Conservation (phyloP, 2,888 invertebrate species). For the Callosobruchus maculatus region DNA sequence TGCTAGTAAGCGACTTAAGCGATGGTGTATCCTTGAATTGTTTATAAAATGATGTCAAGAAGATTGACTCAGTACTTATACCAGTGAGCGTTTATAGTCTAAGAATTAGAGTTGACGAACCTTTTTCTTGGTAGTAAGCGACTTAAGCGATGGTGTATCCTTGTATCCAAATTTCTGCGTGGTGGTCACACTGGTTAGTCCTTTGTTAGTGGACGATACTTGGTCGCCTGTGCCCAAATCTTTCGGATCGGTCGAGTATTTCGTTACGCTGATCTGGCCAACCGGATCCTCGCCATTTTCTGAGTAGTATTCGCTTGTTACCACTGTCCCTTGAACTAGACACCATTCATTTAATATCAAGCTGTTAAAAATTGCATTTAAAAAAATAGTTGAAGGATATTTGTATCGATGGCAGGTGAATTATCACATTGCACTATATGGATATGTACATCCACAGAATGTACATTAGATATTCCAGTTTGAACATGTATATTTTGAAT, state of each 20-base stretch:
- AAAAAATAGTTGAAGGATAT: neutral
- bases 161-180: slow-evolving; percentile 47
- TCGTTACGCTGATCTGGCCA: slow-evolving; percentile 66
- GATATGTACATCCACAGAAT: too few relatives aligned
- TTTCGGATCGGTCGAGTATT: slow-evolving; percentile 65
- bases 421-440: neutral
- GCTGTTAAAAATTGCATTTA: neutral
- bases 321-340: slow-evolving; percentile 68
- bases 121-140: slow-evolving; percentile 33
- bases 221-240: slow-evolving; percentile 45
- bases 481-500: too few relatives aligned
- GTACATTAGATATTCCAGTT: too few relatives aligned
- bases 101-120: too few relatives aligned
- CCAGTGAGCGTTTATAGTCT: too few relatives aligned
- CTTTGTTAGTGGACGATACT: slow-evolving; percentile 29
- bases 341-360: too few relatives aligned
- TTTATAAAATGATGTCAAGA: too few relatives aligned
- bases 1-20: too few relatives aligned
- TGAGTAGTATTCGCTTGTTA: slow-evolving; percentile 65
- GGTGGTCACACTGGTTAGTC: slow-evolving; percentile 44
- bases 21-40: too few relatives aligned
- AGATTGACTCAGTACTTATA: too few relatives aligned
- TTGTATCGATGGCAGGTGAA: too few relatives aligned
- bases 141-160: slow-evolving; percentile 39
- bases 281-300: slow-evolving; percentile 67